Evolutionary conservation across 2,888 invertebrate species (phyloP), one percentile per base, ranked within the genome.

Genomic region (Desoria tigrina): DNA sequence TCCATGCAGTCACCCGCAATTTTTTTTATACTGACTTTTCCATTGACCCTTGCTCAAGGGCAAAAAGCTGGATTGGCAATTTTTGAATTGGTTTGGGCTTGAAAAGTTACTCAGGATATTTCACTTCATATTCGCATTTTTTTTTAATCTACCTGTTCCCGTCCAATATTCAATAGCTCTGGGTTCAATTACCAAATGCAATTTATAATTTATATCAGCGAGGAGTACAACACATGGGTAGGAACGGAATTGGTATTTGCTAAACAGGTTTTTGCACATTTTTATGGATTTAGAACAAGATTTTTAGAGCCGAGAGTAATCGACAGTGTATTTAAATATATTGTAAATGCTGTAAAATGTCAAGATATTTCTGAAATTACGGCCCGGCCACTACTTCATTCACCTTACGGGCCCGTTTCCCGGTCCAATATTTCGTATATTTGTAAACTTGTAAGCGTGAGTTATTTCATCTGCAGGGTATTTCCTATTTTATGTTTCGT

Each of bases 341-440:
- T 32, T 32, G 4, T 32, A 32, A 61, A 61, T 21, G 50, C 27
- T 32, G 50, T 60, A 60, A 60, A 54, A 54, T 61, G 61, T 61
- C 61, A 23, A 39, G 42, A 50, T 54, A 42, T 9, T 61, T 61
- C 23, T 27, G 16, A 54, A 53, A 59, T 61, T 54, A 54, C 54
- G 16, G 51, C 37, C 14, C 26, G 24, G 26, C 23, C 45, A 21
- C 21, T 9, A 49, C 6, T 16, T n/a, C 4, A 45, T 18, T 45
- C 45, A 21, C 4, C 45, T 21, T 6, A 45, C 6, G n/a, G 32
- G n/a, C n/a, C 32, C 4, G 32, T 6, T 21, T 45, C 7, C 7
- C 9, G 6, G 45, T 45, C 7, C 9, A 16, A n/a, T 45, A 9
- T 45, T 45, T 16, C 9, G n/a, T 9, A 6, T 45, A 45, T 18